Base-by-base conservation (phyloP, 2,797 vertebrate genomes). In the Distichodus sexfasciatus region DNA sequence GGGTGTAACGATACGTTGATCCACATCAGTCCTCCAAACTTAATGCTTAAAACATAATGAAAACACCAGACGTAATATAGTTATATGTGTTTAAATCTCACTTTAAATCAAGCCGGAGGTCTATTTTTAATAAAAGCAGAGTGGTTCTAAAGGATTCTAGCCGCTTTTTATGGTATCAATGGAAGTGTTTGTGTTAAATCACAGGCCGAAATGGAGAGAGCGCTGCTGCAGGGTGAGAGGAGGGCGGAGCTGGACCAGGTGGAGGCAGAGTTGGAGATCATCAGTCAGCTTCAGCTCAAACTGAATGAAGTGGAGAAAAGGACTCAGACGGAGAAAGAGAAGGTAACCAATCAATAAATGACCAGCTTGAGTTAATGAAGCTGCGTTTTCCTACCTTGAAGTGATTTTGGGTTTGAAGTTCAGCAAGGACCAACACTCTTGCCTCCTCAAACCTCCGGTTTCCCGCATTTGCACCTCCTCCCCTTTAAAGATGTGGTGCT, bases 151-250 rank as follows among this genome's bases (percentile, higher is more conserved):
- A 31, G 35, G 15, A 40, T 12, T 14, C 24, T 11, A 1, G 23
- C 8, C 21, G 10, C 9, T 5, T 1, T 15, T 36, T 50, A 59
- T 69, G 5, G 35, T 11, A 58, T 23, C 3, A 15, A 33, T 14
- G 23, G 54, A 44, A 59, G 43, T 5, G 0, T 9, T 31, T 62
- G 15, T 58, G 71, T 76, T 58, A 78, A 36, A n/a, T 23, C 15
- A 15, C 76, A 99, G 97, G 94, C 93, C 19, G 96, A 98, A 86
- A 94, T 99, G 94, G 97, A 99, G 84, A 89, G 90, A 26, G 96
- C 96, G 0, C 86, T 99, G 80, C 90, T 99, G 83, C 96, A 97
- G 81, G 96, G 96, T 0, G 97, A 98, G 85, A 82, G 87, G 65
- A 93, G 88, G 65, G 84, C 94, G 0, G 97, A 99, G 87, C 85